phyloP scores from a whole-genome alignment of 2,797 vertebrate genomes.

The Sebastes reedi region DNA sequence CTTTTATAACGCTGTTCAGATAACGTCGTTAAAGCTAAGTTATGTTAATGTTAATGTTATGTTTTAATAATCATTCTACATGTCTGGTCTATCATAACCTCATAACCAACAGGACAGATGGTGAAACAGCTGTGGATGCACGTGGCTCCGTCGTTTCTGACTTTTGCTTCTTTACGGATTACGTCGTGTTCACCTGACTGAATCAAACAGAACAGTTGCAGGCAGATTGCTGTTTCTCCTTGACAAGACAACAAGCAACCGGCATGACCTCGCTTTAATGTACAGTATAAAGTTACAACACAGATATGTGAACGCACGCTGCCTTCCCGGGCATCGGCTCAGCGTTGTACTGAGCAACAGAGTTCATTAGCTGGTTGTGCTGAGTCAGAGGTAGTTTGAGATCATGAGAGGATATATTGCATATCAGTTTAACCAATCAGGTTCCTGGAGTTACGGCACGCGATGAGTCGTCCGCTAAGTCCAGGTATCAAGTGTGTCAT shows the following conservation, averaged over 20 bases:
- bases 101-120: conserved; percentile 5
- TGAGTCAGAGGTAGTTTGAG: conserved; percentile 95
- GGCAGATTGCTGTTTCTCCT: conserved; percentile 27
- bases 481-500: conserved; percentile 75
- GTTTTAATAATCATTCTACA: neutral
- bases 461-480: conserved; percentile 75
- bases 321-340: conserved; percentile 81
- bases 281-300: conserved; percentile 39
- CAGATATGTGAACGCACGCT: conserved; percentile 57
- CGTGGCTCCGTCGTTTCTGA: neutral
- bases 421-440: conserved; percentile 78
- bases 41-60: neutral
- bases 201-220: conserved; percentile 55
- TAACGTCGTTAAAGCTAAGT: neutral
- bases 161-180: conserved; percentile 18
- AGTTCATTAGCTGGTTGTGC: conserved; percentile 71
- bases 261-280: conserved; percentile 40
- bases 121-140: neutral
- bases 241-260: conserved; percentile 41
- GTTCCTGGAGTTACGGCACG: conserved; percentile 65
- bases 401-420: conserved; percentile 88
- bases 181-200: conserved; percentile 72
- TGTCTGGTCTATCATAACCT: neutral
- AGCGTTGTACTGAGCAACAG: conserved; percentile 30
- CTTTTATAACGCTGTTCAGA: neutral